A percentile compares a stretch with the other conserved stretches of the same genome.
Conservation (phyloP, 2,113 vertebrate genomes). For the Ceuthmochares aereus region DNA sequence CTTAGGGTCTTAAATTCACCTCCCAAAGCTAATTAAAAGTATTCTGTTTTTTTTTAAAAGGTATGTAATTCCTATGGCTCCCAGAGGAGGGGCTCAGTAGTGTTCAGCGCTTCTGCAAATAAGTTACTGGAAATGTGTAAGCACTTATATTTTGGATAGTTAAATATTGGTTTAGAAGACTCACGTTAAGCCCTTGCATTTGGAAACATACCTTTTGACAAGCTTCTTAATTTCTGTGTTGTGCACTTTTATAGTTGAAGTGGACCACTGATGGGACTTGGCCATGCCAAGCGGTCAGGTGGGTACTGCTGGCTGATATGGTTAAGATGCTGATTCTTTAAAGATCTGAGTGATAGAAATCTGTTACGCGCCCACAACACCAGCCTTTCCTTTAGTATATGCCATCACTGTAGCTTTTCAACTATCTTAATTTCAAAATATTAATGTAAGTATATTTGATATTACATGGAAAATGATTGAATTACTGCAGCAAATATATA, state of each 20-base stretch:
- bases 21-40: background rate
- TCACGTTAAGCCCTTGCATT: background rate
- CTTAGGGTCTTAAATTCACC: background rate
- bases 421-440: background rate
- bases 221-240: background rate
- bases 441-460: background rate
- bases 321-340: background rate
- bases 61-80: background rate
- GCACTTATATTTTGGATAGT: conserved; percentile 6
- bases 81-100: background rate
- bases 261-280: background rate
- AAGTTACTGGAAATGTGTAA: background rate
- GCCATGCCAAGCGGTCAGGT: background rate
- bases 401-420: background rate
- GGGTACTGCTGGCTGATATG: background rate
- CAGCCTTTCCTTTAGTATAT: background rate
- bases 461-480: background rate
- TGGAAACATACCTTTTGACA: background rate
- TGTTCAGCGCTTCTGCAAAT: conserved; percentile 33
- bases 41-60: background rate
- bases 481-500: background rate
- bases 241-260: background rate
- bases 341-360: background rate
- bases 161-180: conserved; percentile 45
- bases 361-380: background rate